These are phyloP conservation scores for Setipinna tenuifilis DNA, from an alignment of 2,797 vertebrate genomes.

Conservation along the genomic window DNA sequence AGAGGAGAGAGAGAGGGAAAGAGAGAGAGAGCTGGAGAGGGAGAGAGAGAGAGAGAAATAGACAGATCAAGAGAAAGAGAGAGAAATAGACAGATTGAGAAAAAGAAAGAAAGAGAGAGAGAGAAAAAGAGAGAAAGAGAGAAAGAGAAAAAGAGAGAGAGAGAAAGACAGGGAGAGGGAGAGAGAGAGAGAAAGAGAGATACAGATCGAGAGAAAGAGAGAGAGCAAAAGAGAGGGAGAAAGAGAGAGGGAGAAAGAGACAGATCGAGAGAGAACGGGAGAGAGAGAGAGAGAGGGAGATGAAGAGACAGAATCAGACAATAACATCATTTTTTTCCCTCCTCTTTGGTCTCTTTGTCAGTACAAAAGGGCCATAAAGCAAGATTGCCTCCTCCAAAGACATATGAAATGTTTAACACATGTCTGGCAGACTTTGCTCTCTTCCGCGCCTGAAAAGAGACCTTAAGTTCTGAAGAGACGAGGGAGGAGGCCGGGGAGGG, in stretches of 20 bases:
- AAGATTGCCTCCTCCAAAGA: conserved; percentile 21
- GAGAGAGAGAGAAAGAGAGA: not conserved
- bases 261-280: too few species aligned
- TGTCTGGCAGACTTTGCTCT: conserved; percentile 7
- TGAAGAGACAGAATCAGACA: not conserved
- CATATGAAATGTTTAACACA: conserved; percentile 18
- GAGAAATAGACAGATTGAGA: too few species aligned
- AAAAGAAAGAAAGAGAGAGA: too few species aligned
- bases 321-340: not conserved
- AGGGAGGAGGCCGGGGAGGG: not conserved
- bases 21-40: too few species aligned
- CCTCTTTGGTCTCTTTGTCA: conserved; percentile 12
- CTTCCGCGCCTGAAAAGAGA: not conserved
- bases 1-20: too few species aligned
- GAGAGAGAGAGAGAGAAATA: too few species aligned
- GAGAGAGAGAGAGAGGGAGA: not conserved
- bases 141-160: not conserved
- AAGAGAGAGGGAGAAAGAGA: not conserved
- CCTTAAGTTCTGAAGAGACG: not conserved
- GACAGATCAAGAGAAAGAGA: too few species aligned
- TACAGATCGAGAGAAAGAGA: not conserved
- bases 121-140: too few species aligned
- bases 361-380: conserved; percentile 16
- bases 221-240: not conserved
- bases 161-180: not conserved